phyloP scores from a whole-genome alignment of 2,797 vertebrate genomes.

The Pangasius larnaudii region DNA sequence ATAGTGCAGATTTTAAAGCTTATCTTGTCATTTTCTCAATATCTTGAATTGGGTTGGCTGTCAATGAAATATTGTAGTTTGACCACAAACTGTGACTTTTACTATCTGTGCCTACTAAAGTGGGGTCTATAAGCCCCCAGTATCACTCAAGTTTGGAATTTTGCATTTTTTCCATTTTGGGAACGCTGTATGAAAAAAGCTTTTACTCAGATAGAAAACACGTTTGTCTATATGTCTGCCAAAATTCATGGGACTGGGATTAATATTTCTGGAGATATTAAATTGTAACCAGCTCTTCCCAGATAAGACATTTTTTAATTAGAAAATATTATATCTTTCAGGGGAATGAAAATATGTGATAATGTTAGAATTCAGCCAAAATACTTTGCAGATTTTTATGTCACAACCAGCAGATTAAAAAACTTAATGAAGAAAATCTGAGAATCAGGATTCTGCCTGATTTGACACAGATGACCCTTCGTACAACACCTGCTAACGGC shows the following conservation, averaged over 20 bases:
- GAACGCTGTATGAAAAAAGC: not conserved
- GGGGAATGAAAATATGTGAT: not conserved
- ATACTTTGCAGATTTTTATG: not conserved
- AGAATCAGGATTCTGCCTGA: not conserved
- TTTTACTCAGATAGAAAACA: not conserved
- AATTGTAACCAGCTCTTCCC: not conserved
- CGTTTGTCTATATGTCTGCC: not conserved
- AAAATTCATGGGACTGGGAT: not conserved
- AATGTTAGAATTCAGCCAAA: not conserved
- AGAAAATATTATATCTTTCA: not conserved
- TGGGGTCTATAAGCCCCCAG: not conserved
- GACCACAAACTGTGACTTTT: not conserved
- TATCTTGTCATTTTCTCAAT: not conserved
- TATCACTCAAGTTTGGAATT: not conserved
- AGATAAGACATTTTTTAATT: not conserved
- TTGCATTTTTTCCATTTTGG: not conserved
- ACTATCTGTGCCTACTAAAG: not conserved
- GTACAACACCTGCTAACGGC: not conserved
- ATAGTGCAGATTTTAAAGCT: not conserved
- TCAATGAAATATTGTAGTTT: not conserved
- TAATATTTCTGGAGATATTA: not conserved
- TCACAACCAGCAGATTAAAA: not conserved
- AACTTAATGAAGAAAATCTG: not conserved
- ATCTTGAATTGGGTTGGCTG: not conserved
- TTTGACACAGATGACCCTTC: not conserved